Evolutionary conservation across 2,888 invertebrate species (phyloP).

Genomic region (Aelia acuminata): DNA sequence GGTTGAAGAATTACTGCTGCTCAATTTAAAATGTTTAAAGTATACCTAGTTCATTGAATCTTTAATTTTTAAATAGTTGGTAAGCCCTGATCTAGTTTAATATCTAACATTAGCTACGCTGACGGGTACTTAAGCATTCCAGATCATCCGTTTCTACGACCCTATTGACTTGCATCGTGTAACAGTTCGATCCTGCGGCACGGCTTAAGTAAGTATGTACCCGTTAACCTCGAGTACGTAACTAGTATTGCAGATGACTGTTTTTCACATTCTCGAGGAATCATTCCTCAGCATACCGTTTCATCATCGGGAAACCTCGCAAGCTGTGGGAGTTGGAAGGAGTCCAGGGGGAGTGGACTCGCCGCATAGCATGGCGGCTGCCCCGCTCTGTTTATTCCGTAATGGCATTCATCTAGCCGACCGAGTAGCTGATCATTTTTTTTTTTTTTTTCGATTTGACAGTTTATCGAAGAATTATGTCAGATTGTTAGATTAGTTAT

Average conservation of each 20-base stretch:
- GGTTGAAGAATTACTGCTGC: too few relatives aligned
- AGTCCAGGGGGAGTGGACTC: neutral
- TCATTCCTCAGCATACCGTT: neutral
- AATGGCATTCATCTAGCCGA: neutral
- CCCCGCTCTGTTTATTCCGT: neutral
- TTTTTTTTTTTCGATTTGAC: neutral
- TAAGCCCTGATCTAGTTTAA: neutral
- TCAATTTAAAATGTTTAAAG: too few relatives aligned
- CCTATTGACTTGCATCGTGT: constrained; percentile 3
- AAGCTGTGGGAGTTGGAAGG: neutral
- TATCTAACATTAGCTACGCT: neutral
- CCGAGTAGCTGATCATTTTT: neutral
- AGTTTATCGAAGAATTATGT: neutral
- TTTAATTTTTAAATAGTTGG: too few relatives aligned
- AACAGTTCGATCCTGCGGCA: neutral
- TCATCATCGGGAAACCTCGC: constrained; percentile 1
- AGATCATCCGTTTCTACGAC: neutral
- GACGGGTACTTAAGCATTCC: neutral
- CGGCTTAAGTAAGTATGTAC: neutral
- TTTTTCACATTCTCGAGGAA: neutral
- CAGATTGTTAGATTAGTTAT: neutral
- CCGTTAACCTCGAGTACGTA: neutral
- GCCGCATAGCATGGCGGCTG: neutral
- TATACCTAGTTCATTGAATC: too few relatives aligned
- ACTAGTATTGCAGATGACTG: neutral